Conservation (phyloP, 30 jellyfish, hydroid and myxozoan genomes). For the Morbakka virulenta region DNA sequence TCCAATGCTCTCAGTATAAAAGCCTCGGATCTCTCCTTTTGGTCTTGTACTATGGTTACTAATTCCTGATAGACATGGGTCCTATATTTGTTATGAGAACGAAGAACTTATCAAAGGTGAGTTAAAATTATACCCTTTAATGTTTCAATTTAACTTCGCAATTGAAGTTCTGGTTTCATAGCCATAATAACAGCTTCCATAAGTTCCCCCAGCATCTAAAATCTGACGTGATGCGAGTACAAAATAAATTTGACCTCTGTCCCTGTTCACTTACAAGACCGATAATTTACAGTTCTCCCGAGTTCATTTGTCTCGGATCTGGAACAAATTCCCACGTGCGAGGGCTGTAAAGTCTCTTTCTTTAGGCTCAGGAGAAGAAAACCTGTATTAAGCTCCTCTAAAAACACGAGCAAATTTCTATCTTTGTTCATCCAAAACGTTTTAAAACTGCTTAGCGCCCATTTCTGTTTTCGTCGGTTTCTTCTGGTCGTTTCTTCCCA, state of each 20-base stretch:
- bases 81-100: no score
- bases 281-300: background rate
- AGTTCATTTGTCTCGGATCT: slow-evolving; percentile 11
- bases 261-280: no score
- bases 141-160: slow-evolving; percentile 16
- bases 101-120: no score
- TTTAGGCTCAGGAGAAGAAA: slow-evolving; percentile 2
- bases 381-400: background rate
- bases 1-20: slow-evolving; percentile 31
- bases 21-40: slow-evolving; percentile 20
- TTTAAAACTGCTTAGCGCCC: no score
- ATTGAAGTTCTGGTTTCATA: slow-evolving; percentile 19
- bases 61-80: no score
- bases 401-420: no score
- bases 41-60: background rate
- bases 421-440: no score
- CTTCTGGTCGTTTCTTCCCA: no score
- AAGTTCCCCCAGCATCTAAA: no score
- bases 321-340: background rate
- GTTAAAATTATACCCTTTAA: slow-evolving; percentile 13
- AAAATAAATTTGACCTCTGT: no score
- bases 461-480: no score
- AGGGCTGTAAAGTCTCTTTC: background rate
- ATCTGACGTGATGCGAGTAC: no score
- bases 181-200: slow-evolving; percentile 8